Evolutionary conservation across 2,113 vertebrate species (phyloP), one percentile per base, ranked within the genome.

Genomic region (Halichoerus grypus): DNA sequence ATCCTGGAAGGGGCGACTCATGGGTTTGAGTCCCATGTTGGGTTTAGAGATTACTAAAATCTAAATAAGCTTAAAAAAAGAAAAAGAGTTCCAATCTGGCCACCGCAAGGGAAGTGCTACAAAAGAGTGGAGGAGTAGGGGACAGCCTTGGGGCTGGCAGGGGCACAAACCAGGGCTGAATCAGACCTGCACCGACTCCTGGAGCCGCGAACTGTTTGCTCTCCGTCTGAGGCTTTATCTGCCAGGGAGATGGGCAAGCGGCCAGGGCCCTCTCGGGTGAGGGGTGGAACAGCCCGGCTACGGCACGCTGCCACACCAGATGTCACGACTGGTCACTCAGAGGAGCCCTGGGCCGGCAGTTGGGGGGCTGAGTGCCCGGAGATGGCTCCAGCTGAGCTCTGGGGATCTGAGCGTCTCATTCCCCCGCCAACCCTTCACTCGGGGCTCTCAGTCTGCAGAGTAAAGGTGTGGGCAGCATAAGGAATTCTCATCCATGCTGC

Each of bases 171-270:
- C 92, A 10, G 57, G 4, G 51, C 76, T 94, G 76, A 95, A 65
- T 97, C 97, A 94, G 94, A 92, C 51, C 51, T 72, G 80, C 13
- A 12, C 10, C 2, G 59, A 42, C 81, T 94, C 36, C 42, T 93
- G 93, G 77, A 90, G 91, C 91, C 72, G 0, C 10, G 42, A 13
- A 65, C 63, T 97, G 89, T 98, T 97, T 98, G 94, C 97, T 88
- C 63, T 98, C 88, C 0, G 83, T 98, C 97, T 98, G 94, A 67
- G 69, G 87, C 69, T 94, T 94, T 96, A 94, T 90, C 88, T 90
- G 92, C 86, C 57, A 57, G 57, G 61, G 57, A 81, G 92, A 86
- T 49, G 65, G 97, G 97, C 94, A 67, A 3, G 42, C 0, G 4
- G 96, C 95, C 98, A 97, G 93, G 53, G 63, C 42, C 72, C 87